Base-by-base conservation (phyloP, 1,140 invertebrate genomes). In the Ceratina australensis region DNA sequence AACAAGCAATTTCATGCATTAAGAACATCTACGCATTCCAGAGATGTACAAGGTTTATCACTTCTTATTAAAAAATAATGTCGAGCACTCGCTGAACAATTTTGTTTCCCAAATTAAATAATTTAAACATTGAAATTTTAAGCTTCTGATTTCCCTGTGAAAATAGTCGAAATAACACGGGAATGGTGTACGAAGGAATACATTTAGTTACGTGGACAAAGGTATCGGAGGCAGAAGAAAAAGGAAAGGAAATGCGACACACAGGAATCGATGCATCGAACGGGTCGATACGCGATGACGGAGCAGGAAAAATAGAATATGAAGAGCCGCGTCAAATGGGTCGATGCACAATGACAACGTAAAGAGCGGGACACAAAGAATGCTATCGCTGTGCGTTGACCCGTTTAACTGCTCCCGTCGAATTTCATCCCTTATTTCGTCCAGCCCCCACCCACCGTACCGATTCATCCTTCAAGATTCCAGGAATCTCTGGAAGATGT, bases 381-480 rank as follows among this genome's bases (percentile, higher is more conserved):
- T 13, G 28, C 67, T 22, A 57, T 69, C 28, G 67, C 20, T 69
- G 67, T 22, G 52, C 52, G 16, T 33, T 68, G 52, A 68, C 66
- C 66, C 52, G 66, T 68, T 68, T 56, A 68, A 68, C 26, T 33
- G 26, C 50, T 22, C 66, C 24, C 28, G 66, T 68, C 66, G 66
- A 68, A 56, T 68, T 56, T 54, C 28, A 33, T 33, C 52, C 50
- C n/a, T 56, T 68, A 20, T 56, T 68, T 68, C 26, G 24, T 56
- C 16, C 52, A 10, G 2, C n/a, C 33, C 24, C 47, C 8, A 0
- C 3, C 22, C 7, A 1, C n/a, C 16, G 16, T 3, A n/a, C 15
- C 13, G 5, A 3, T 26, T 3, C 20, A 13, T 49, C 47, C 15
- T 66, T 16, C 16, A 15, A n/a, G 47, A 22, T 22, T 67, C 33